phyloP scores from a whole-genome alignment of 2,113 vertebrate genomes.

The Stictonetta naevosa region DNA sequence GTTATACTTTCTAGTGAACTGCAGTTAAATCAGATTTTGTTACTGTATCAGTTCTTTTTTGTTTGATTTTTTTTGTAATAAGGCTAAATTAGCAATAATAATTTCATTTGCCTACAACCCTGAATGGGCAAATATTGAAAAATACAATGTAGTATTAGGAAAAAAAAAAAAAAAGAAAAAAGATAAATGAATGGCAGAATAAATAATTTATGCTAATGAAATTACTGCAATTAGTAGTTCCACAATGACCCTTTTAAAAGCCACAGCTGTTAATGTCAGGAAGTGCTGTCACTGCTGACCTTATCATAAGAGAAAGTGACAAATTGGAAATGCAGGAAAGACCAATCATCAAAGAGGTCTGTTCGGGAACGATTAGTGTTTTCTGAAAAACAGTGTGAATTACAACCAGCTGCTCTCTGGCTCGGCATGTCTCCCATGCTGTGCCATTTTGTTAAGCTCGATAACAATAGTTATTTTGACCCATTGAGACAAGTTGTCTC shows the following conservation, averaged over 20 bases:
- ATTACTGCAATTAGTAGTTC: slow-evolving; percentile 98
- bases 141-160: slow-evolving; percentile 38
- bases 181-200: slow-evolving; percentile 90
- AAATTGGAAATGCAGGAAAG: slow-evolving; percentile 85
- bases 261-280: slow-evolving; percentile 98
- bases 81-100: slow-evolving; percentile 46
- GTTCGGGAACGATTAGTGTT: slow-evolving; percentile 82
- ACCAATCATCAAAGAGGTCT: slow-evolving; percentile 85
- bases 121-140: slow-evolving; percentile 45
- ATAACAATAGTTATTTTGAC: slow-evolving; percentile 86
- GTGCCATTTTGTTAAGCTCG: slow-evolving; percentile 86
- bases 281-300: slow-evolving; percentile 91
- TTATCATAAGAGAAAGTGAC: slow-evolving; percentile 91
- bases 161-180: slow-evolving; percentile 22
- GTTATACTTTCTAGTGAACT: slow-evolving; percentile 13
- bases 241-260: slow-evolving; percentile 96
- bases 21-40: slow-evolving; percentile 40
- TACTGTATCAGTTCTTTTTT: slow-evolving; percentile 9
- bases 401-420: slow-evolving; percentile 86
- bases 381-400: slow-evolving; percentile 86
- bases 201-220: slow-evolving; percentile 99
- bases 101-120: slow-evolving; percentile 22
- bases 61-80: background rate
- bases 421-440: slow-evolving; percentile 80
- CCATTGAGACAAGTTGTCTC: slow-evolving; percentile 81